Evolutionary conservation across 2,113 vertebrate species (phyloP).

Genomic region (Aphelocoma coerulescens): DNA sequence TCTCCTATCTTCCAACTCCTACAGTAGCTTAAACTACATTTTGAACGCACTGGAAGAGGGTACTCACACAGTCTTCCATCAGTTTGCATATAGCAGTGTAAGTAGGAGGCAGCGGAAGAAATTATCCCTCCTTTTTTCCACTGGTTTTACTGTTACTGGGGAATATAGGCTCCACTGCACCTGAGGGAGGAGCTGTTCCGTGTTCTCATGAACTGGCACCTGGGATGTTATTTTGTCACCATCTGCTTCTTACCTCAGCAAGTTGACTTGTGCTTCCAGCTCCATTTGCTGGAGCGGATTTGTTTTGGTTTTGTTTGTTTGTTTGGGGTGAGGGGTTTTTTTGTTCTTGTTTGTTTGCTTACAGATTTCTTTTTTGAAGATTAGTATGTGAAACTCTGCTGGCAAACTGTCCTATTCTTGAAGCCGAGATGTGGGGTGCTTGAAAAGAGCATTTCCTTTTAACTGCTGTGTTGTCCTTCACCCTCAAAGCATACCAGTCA

Average conservation of each 20-base stretch:
- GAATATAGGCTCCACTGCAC: not conserved
- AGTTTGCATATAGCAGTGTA: not conserved
- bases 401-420: not conserved
- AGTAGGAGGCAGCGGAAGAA: not conserved
- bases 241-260: not conserved
- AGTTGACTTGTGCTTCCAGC: not conserved
- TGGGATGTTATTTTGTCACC: not conserved
- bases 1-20: not conserved
- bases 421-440: fast-evolving
- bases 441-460: not conserved
- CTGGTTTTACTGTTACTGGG: not conserved
- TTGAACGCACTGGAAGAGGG: not conserved
- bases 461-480: not conserved
- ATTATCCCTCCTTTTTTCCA: not conserved
- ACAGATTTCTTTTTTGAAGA: not conserved
- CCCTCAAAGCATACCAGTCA: not conserved
- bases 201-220: not conserved
- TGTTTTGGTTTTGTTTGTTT: not conserved
- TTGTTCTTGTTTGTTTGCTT: not conserved
- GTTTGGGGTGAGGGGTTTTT: not conserved
- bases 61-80: not conserved
- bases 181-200: not conserved
- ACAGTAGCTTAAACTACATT: not conserved
- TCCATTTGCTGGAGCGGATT: not conserved
- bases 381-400: not conserved